phyloP scores from a whole-genome alignment of 2,113 vertebrate species.

The Stomatorhinus ivindoensis region DNA sequence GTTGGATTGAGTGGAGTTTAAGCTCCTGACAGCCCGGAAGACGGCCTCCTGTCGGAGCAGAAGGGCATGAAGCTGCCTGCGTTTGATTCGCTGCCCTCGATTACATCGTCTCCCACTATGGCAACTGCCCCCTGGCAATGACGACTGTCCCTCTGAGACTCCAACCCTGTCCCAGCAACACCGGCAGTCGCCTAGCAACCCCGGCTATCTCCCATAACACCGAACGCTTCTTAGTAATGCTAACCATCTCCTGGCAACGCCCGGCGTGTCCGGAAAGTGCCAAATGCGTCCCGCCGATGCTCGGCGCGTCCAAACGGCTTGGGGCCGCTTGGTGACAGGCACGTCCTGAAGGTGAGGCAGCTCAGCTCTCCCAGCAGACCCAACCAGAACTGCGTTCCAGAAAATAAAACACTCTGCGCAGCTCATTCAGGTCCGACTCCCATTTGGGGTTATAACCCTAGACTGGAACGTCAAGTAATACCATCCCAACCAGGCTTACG shows the following conservation, averaged over 20 bases:
- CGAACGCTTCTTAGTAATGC: conserved; percentile 11
- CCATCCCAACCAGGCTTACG: conserved; percentile 17
- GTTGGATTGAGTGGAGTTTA: background rate
- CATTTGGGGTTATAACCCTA: conserved; percentile 13
- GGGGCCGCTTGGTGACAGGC: background rate
- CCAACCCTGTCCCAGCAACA: conserved; percentile 45
- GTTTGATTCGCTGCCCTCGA: conserved; percentile 18
- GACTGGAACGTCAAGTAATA: conserved; percentile 20
- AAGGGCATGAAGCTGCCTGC: background rate
- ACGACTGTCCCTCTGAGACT: conserved; percentile 26
- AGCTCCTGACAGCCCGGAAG: background rate
- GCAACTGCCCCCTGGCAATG: conserved; percentile 42
- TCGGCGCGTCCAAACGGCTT: background rate
- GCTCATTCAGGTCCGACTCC: background rate
- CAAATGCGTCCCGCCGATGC: conserved; percentile 1
- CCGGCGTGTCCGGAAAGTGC: background rate
- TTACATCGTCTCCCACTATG: conserved; percentile 25
- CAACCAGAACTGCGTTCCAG: background rate
- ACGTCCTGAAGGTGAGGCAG: background rate
- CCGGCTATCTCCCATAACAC: conserved; percentile 15
- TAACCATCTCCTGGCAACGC: conserved; percentile 8
- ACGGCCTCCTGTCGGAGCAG: background rate
- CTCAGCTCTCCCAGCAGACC: background rate
- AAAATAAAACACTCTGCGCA: background rate
- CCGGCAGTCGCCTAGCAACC: conserved; percentile 47